Conservation (phyloP, 35 echinoderm and acorn worm species). For the Apostichopus japonicus region DNA sequence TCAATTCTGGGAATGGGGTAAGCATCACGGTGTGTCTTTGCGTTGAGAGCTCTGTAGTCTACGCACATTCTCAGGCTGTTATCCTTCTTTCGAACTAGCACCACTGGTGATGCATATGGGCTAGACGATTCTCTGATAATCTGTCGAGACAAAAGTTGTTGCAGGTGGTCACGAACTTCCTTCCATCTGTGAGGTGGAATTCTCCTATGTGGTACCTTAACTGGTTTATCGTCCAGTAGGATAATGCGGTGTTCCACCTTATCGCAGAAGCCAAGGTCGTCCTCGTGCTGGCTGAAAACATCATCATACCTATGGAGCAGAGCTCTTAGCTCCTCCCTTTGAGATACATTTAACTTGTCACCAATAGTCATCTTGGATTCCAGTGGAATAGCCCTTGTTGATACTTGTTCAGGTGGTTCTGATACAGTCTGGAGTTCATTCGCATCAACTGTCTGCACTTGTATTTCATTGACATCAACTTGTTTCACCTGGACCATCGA, state of each 20-base stretch:
- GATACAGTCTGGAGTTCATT: too few relatives aligned
- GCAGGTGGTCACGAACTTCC: neutral
- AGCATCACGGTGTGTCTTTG: slow-evolving; percentile 34
- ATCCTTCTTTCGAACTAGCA: slow-evolving; percentile 18
- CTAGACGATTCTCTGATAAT: slow-evolving; percentile 61
- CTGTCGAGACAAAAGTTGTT: neutral
- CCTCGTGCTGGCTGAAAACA: too few relatives aligned
- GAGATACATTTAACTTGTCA: too few relatives aligned
- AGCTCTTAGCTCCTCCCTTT: too few relatives aligned
- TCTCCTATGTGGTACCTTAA: slow-evolving; percentile 20
- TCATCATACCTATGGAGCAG: too few relatives aligned
- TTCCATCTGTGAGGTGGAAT: slow-evolving; percentile 32
- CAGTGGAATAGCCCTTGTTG: too few relatives aligned
- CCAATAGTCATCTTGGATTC: too few relatives aligned
- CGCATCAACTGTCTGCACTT: too few relatives aligned
- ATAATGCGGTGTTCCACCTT: neutral
- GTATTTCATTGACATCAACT: too few relatives aligned
- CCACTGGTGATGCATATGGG: slow-evolving; percentile 26
- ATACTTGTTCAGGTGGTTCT: too few relatives aligned
- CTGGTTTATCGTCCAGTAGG: neutral
- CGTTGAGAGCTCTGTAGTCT: slow-evolving; percentile 30
- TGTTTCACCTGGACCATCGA: too few relatives aligned
- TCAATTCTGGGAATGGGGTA: slow-evolving; percentile 44
- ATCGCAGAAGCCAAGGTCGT: too few relatives aligned
- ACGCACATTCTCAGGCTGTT: slow-evolving; percentile 23